Percentiles rank a stretch among this genome's conserved stretches.
phyloP scores from a whole-genome alignment of 2,113 vertebrate species.

The Myxocyprinus asiaticus region DNA sequence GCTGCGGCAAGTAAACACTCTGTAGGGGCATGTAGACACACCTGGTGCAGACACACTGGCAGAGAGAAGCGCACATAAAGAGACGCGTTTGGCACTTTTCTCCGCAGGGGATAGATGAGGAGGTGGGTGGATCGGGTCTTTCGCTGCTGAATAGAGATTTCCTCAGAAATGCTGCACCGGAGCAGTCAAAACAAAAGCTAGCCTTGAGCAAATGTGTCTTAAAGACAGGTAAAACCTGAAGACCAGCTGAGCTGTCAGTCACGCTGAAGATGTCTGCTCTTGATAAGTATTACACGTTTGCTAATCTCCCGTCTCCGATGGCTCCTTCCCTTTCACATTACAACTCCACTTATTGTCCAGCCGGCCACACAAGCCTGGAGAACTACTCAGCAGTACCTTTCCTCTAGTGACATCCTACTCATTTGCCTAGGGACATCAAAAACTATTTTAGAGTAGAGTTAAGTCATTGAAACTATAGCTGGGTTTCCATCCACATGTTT shows the following conservation, averaged over 20 bases:
- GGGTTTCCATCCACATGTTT: no score
- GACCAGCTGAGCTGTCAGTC: conserved; percentile 28
- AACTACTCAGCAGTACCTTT: neutral
- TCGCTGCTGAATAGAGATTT: conserved; percentile 6
- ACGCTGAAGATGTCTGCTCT: conserved; percentile 26
- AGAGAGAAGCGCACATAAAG: neutral
- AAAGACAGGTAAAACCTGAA: conserved; percentile 43
- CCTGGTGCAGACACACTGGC: conserved; percentile 27
- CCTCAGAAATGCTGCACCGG: conserved; percentile 8
- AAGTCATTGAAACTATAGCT: no score
- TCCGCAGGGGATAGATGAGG: neutral
- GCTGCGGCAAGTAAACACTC: conserved; percentile 8
- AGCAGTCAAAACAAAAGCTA: conserved; percentile 29
- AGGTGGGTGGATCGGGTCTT: neutral
- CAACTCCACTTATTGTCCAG: neutral
- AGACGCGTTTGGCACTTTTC: neutral
- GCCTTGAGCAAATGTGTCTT: neutral
- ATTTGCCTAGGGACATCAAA: no score
- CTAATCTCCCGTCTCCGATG: conserved; percentile 29
- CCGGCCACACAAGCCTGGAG: neutral
- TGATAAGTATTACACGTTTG: conserved; percentile 24
- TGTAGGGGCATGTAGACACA: conserved; percentile 38
- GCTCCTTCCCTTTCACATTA: conserved; percentile 23
- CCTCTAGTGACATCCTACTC: neutral
- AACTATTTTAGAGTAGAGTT: no score